Base-by-base conservation (phyloP, 2,113 vertebrate species). In the Mastomys coucha region DNA sequence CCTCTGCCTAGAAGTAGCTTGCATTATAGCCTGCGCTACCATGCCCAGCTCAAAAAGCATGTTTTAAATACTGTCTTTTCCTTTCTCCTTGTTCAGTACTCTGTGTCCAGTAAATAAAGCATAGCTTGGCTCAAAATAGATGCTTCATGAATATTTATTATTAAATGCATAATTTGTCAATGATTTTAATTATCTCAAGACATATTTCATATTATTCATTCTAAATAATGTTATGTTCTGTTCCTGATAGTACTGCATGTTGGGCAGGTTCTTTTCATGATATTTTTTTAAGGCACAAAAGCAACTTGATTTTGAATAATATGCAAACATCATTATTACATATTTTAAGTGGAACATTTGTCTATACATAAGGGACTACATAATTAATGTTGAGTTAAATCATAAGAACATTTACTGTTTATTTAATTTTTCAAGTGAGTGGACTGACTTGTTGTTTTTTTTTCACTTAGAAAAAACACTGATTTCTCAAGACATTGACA, bases 91-190 rank as follows among this genome's bases (percentile, higher is more conserved):
- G 10, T 84, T 91, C 13, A 1, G 7, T 84, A 58, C 5, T 58
- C 19, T 72, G 2, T 80, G 42, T 88, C 72, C 51, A 85, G 33
- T 86, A 90, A 91, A 60, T 39, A 93, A 88, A 89, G 36, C 7
- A 76, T 0, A 92, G 1, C 3, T 39, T 88, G 28, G 1, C 20
- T 88, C 70, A 90, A 85, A 92, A 70, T 84, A 85, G 42, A 73
- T 82, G 82, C 11, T n/a, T 93, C n/a, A 77, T 89, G 12, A 96
- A 91, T 95, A 95, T 77, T 39, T 95, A 95, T 84, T 24, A 2
- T 85, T 65, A 72, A 96, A 93, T 90, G 19, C 72, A 2, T 80
- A 95, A 93, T 92, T 88, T 92, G 58, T 93, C 58, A 93, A 91
- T 91, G 56, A 7, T 53, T 93, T 93, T 92, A 94, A 95, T 91